Evolutionary conservation across 30 jellyfish, hydroid and myxozoan genomes (phyloP).

Genomic region (Aurelia aurita): DNA sequence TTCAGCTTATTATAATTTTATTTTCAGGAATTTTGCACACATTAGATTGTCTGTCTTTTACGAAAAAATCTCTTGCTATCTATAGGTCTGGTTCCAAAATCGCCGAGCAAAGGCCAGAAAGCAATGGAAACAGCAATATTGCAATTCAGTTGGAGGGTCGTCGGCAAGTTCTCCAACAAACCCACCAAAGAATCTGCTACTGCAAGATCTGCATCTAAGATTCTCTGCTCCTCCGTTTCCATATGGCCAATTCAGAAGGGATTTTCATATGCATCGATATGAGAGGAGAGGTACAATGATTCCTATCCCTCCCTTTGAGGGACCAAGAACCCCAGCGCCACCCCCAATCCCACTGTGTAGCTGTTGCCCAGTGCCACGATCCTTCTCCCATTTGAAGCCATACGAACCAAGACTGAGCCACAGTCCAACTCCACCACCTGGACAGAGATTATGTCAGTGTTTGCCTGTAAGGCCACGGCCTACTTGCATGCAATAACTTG

Average conservation of each 20-base stretch:
- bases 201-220: slow-evolving; percentile 32
- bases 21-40: not conserved
- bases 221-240: slow-evolving; percentile 27
- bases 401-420: slow-evolving; percentile 65
- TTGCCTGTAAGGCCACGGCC: slow-evolving; percentile 65
- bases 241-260: slow-evolving; percentile 50
- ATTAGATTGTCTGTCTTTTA: not conserved
- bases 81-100: slow-evolving; percentile 74
- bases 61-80: not conserved
- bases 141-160: slow-evolving; percentile 7
- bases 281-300: not conserved
- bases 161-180: slow-evolving; percentile 19
- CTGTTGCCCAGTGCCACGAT: slow-evolving; percentile 64
- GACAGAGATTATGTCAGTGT: slow-evolving; percentile 51
- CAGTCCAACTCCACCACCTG: slow-evolving; percentile 57
- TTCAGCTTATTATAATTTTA: not conserved
- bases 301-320: slow-evolving; percentile 35
- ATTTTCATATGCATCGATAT: slow-evolving; percentile 38
- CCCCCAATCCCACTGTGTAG: slow-evolving; percentile 54
- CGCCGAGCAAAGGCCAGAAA: slow-evolving; percentile 73
- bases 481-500: slow-evolving; percentile 33
- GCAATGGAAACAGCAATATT: slow-evolving; percentile 71
- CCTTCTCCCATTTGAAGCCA: slow-evolving; percentile 49
- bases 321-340: slow-evolving; percentile 34
- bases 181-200: slow-evolving; percentile 12